Conservation (phyloP, 2,113 vertebrate species). For the Rattus norvegicus region DNA sequence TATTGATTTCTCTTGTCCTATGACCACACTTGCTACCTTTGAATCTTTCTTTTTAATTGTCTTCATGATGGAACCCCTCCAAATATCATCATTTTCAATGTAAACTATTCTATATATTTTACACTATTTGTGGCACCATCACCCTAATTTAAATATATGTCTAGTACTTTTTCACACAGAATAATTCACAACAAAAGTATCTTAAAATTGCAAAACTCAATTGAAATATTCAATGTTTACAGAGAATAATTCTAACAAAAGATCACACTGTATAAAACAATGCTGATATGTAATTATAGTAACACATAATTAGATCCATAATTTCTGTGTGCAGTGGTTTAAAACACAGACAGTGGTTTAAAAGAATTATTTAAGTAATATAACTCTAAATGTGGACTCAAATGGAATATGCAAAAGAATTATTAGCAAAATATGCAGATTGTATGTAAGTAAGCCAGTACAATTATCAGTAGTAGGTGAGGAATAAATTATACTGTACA, state of each 20-base stretch:
- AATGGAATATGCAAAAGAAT: background rate
- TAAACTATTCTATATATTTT: background rate
- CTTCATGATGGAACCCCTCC: background rate
- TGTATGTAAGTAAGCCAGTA: background rate
- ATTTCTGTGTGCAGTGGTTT: background rate
- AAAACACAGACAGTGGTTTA: background rate
- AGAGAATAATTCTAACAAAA: background rate
- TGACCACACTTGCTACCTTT: background rate
- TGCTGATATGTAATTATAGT: background rate
- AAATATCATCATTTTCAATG: background rate
- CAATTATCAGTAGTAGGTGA: background rate
- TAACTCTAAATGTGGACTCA: background rate
- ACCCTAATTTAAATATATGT: background rate
- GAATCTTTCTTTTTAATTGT: background rate
- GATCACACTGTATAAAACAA: background rate
- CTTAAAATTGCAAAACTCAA: background rate
- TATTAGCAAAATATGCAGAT: background rate
- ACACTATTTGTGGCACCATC: background rate
- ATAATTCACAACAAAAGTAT: background rate
- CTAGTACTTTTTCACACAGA: background rate
- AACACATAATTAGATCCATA: background rate
- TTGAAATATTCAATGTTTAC: slow-evolving; percentile 5
- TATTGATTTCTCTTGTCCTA: background rate
- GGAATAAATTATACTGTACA: background rate
- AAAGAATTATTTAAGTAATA: background rate